Evolutionary conservation across 2,113 vertebrate species (phyloP).

Genomic region (Prietella phreatophila): DNA sequence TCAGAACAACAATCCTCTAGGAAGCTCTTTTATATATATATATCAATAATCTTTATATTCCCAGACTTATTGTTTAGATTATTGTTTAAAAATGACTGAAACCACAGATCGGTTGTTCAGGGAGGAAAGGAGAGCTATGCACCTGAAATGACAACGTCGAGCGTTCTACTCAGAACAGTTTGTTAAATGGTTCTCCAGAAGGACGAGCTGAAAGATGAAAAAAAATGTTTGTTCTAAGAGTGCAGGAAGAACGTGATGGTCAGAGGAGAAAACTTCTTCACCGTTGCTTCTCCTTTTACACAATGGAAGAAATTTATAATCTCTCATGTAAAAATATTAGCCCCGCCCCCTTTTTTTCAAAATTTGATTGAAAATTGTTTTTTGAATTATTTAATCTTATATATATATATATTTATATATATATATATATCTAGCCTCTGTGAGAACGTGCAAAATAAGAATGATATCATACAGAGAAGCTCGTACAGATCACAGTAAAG

Average conservation of each 20-base stretch:
- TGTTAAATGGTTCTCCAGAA: not conserved
- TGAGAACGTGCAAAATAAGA: not conserved
- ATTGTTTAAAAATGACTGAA: too few species aligned
- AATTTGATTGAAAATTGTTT: too few species aligned
- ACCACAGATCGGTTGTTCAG: not conserved
- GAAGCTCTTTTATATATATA: too few species aligned
- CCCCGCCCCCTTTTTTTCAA: too few species aligned
- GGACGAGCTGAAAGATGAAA: not conserved
- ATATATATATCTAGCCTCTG: not conserved
- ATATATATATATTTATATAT: too few species aligned
- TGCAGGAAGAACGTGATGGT: not conserved
- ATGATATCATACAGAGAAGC: not conserved
- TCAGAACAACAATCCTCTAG: too few species aligned
- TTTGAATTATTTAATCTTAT: not conserved
- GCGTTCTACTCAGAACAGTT: not conserved
- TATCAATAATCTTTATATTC: too few species aligned
- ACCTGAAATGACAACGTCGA: not conserved
- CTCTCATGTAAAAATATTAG: not conserved
- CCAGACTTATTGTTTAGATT: too few species aligned
- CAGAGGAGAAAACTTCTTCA: not conserved
- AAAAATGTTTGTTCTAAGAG: not conserved
- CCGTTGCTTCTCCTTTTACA: not conserved
- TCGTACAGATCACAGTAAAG: not conserved
- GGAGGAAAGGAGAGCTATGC: not conserved
- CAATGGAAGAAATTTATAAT: not conserved